Base-by-base conservation (phyloP, 2,797 vertebrate genomes). In the Centroberyx gerrardi region DNA sequence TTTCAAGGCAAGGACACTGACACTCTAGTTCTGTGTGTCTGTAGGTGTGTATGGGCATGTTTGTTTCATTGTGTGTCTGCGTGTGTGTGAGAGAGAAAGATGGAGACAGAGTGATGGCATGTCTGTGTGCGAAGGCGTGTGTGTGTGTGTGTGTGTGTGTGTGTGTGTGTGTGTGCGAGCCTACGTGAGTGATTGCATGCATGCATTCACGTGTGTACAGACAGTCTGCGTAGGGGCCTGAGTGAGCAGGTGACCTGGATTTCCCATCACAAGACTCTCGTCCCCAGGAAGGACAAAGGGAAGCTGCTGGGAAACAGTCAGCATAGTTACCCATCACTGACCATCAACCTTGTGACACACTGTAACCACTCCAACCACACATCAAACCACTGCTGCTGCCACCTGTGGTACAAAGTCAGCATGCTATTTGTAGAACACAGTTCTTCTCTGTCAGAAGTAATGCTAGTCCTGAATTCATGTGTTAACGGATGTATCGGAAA, bases 161-260 rank as follows among this genome's bases (percentile, higher is more conserved):
- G 48, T 40, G n/a, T 54, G 58, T 38, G 48, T 63, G 15, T 42
- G 14, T 31, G 5, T 48, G n/a, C 51, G 28, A 31, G 70, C 22
- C n/a, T 28, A 44, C 14, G 12, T 72, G 42, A 40, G 31, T 67
- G 28, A 13, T 36, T 67, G 60, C 44, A 28, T 46, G 52, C 52
- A 31, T 29, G 27, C 15, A n/a, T 76, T 65, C 27, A 15, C 80
- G 84, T 44, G 48, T 14, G 14, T 56, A 49, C 12, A 27, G 40
- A 59, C 53, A 70, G 61, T 76, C 36, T 71, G 46, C 3, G 3
- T 51, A 0, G 9, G 12, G 42, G 58, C 44, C 55, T 33, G 33
- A 76, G 68, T 60, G 61, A 72, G 71, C 83, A 81, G 83, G 58
- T 68, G 87, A 90, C 88, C 84, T 82, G 85, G 77, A 83, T 83